These are phyloP conservation scores for Nothoprocta perdicaria DNA, from an alignment of 2,113 vertebrate species.

Conservation along the genomic window DNA sequence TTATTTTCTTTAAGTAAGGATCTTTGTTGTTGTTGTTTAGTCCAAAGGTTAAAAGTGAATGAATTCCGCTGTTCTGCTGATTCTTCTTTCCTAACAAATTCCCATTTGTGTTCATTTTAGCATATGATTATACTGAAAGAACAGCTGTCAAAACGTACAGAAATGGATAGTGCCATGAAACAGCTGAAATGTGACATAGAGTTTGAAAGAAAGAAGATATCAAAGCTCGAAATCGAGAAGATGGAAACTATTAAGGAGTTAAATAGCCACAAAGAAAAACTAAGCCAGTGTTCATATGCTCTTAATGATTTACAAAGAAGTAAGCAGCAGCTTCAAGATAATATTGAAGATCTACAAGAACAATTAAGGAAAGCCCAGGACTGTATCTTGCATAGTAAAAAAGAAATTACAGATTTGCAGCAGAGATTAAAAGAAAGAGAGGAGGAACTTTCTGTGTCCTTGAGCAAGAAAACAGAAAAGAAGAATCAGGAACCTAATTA, in stretches of 20 bases:
- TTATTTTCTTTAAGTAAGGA: fast-evolving
- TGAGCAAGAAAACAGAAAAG: constrained; percentile 66
- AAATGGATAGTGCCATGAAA: constrained; percentile 76
- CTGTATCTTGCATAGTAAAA: constrained; percentile 69
- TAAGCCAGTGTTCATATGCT: constrained; percentile 82
- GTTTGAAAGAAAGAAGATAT: constrained; percentile 72
- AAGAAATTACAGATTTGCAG: constrained; percentile 80
- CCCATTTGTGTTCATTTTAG: constrained; percentile 75
- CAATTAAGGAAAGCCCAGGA: constrained; percentile 81
- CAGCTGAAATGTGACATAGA: constrained; percentile 79
- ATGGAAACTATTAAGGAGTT: constrained; percentile 77
- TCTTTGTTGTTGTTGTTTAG: neutral
- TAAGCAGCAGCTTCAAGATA: constrained; percentile 84
- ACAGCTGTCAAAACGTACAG: constrained; percentile 82
- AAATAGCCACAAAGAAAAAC: constrained; percentile 82
- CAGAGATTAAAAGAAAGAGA: constrained; percentile 80
- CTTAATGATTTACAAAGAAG: constrained; percentile 87
- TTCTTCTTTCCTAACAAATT: neutral
- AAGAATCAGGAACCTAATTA: constrained; percentile 34
- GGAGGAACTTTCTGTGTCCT: constrained; percentile 73
- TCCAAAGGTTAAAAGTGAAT: neutral
- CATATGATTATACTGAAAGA: constrained; percentile 92
- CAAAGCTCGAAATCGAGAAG: constrained; percentile 77
- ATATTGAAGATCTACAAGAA: constrained; percentile 81
- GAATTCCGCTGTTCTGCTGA: neutral